Evolutionary conservation across 2,888 invertebrate species (phyloP).

Genomic region (Synanthedon andrenaeformis): DNA sequence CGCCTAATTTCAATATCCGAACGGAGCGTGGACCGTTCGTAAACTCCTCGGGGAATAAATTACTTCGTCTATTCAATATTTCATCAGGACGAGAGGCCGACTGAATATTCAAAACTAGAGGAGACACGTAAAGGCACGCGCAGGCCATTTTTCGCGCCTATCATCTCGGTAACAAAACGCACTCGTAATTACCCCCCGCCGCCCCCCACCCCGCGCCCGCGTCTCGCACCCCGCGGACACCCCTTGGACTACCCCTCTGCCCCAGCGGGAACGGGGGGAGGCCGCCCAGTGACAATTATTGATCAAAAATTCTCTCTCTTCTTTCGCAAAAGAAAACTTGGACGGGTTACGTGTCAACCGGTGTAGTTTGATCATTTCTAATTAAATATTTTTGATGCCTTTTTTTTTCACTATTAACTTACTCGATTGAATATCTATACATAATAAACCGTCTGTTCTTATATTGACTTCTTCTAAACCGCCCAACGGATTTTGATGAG

Average conservation of each 20-base stretch:
- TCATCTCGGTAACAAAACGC: constrained; percentile 72
- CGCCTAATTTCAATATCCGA: constrained; percentile 70
- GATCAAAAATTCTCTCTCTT: constrained; percentile 77
- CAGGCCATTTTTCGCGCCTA: constrained; percentile 71
- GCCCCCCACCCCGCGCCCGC: constrained; percentile 21
- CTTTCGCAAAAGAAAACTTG: constrained; percentile 72
- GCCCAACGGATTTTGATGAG: too few relatives aligned
- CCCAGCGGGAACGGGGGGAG: constrained; percentile 34
- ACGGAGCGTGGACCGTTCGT: constrained; percentile 57
- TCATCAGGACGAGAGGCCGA: constrained; percentile 64
- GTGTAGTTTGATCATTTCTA: constrained; percentile 56
- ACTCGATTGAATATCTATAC: neutral
- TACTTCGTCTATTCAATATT: constrained; percentile 69
- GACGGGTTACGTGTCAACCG: constrained; percentile 69
- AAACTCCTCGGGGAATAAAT: constrained; percentile 66
- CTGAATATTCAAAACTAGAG: constrained; percentile 70
- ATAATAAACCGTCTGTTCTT: neutral
- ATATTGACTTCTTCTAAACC: too few relatives aligned
- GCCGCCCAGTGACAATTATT: constrained; percentile 77
- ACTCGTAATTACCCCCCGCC: constrained; percentile 68
- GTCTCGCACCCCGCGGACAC: constrained; percentile 17
- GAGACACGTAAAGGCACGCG: constrained; percentile 70
- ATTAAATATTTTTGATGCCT: constrained; percentile 41
- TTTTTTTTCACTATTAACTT: constrained; percentile 5
- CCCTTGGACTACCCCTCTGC: constrained; percentile 8